Evolutionary conservation across 2,113 vertebrate species (phyloP).

Genomic region (Indicator maculatus): DNA sequence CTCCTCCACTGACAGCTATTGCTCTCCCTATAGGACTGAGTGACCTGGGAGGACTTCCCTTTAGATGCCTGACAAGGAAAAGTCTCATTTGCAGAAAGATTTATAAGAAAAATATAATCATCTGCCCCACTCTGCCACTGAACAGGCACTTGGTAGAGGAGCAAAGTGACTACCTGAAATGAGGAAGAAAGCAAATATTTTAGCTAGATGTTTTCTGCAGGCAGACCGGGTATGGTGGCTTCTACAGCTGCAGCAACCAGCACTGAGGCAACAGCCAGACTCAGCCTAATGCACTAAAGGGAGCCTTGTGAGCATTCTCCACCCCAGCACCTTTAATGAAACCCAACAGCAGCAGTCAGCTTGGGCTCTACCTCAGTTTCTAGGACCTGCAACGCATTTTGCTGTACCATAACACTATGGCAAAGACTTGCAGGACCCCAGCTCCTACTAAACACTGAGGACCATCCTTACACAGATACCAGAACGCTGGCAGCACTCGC

Average conservation of each 20-base stretch:
- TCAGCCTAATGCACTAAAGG: too few relatives aligned
- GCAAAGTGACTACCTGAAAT: not conserved
- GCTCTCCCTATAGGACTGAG: not conserved
- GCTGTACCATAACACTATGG: too few relatives aligned
- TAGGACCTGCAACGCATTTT: not conserved
- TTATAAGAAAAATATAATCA: not conserved
- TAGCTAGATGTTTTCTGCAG: not conserved
- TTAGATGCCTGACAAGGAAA: not conserved
- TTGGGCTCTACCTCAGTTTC: not conserved
- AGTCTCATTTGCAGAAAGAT: not conserved
- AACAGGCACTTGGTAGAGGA: not conserved
- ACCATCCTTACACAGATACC: not conserved
- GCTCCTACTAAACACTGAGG: not conserved
- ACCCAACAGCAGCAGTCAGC: not conserved
- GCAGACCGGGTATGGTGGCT: not conserved
- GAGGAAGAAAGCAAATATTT: not conserved
- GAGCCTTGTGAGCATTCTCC: not conserved
- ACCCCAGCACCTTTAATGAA: not conserved
- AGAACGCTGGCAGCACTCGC: too few relatives aligned
- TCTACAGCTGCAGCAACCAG: not conserved
- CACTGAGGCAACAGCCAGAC: not conserved
- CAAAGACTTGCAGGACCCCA: not conserved
- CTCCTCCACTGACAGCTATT: rapidly evolving
- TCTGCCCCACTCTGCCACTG: not conserved
- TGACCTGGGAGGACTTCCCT: not conserved